These are phyloP conservation scores for Metellina segmentata DNA, from an alignment of 2,888 invertebrate species.

Conservation along the genomic window DNA sequence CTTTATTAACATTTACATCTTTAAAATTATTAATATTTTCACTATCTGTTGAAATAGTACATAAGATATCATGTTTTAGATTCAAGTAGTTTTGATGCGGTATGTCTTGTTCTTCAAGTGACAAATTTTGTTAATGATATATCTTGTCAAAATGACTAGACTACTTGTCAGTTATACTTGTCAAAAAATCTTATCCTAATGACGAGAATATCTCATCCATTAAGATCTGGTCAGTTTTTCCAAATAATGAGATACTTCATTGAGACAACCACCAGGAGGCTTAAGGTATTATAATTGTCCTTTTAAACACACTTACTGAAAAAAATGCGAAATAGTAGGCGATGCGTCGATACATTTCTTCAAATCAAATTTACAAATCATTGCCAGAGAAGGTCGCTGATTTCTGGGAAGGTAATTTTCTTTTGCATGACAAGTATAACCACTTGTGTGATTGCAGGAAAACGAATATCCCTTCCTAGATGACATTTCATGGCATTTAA, in stretches of 20 bases:
- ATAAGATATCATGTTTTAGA: too few species aligned
- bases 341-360: conserved; percentile 92
- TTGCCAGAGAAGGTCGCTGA: conserved; percentile 43
- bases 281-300: background rate
- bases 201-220: too few species aligned
- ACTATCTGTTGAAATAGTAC: too few species aligned
- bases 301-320: conserved; percentile 75
- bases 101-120: too few species aligned
- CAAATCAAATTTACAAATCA: conserved; percentile 85
- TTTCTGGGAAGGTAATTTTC: background rate
- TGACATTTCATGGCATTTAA: conserved; percentile 39
- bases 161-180: too few species aligned
- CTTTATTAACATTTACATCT: too few species aligned
- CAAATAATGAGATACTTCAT: background rate
- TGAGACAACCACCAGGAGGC: background rate
- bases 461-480: conserved; percentile 24
- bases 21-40: too few species aligned
- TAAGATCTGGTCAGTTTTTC: too few species aligned
- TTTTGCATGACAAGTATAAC: background rate
- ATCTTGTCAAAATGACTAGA: too few species aligned
- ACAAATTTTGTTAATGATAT: too few species aligned
- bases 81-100: too few species aligned
- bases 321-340: conserved; percentile 82
- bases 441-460: background rate
- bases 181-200: too few species aligned